These are phyloP conservation scores for Mustelus asterias DNA, from an alignment of 2,113 vertebrate species.

Conservation along the genomic window DNA sequence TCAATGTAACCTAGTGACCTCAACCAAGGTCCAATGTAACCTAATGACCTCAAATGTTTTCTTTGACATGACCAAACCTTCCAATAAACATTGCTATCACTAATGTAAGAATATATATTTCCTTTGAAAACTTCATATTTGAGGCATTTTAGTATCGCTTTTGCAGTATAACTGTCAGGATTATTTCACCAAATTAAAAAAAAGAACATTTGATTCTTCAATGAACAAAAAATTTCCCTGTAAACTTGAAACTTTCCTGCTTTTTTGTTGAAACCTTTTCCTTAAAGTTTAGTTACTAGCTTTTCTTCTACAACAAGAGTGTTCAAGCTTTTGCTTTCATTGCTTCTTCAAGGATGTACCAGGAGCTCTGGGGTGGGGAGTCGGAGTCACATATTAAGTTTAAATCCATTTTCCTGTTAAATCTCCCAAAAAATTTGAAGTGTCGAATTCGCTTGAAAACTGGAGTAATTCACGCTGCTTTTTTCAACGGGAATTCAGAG, in stretches of 20 bases:
- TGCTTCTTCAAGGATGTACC: not conserved
- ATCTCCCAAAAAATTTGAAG: no score
- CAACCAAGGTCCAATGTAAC: no score
- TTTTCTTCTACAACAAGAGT: not conserved
- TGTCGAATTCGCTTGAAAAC: no score
- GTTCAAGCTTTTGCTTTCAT: not conserved
- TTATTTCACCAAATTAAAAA: not conserved
- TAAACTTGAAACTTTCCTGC: not conserved
- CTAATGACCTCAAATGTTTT: no score
- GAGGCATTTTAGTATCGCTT: not conserved
- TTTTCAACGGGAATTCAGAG: no score
- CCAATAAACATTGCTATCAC: constrained; percentile 16
- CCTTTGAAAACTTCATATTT: not conserved
- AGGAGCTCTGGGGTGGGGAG: not conserved
- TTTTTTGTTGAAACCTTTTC: not conserved
- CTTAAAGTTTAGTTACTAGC: not conserved
- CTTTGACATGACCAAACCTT: constrained; percentile 11
- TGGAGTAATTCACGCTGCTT: no score
- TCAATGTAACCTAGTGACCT: no score
- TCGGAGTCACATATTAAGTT: not conserved
- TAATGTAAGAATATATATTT: constrained; percentile 6
- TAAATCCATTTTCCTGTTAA: not conserved
- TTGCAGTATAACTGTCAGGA: not conserved
- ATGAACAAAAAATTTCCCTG: not conserved
- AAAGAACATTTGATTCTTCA: not conserved